Evolutionary conservation across 2,888 invertebrate genomes (phyloP), one percentile per base, ranked within the genome.

Genomic region (Macaria liturata): DNA sequence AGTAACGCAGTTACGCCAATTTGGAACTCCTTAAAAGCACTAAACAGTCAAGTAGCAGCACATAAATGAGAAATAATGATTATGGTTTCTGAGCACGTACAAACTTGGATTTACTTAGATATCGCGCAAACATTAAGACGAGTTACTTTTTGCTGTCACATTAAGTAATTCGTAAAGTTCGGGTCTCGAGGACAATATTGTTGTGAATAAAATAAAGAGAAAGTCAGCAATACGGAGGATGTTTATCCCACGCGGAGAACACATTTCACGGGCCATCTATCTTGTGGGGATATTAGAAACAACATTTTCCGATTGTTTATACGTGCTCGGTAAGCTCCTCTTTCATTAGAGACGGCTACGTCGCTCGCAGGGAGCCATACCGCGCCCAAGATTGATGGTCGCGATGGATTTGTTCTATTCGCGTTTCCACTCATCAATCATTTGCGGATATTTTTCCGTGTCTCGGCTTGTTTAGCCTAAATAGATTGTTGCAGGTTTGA

Each of bases 361-460:
- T 85, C 86, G 84, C 83, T 76, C 74, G 83, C 86, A 86, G 82
- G 80, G 82, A 75, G 76, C 59, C 72, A 68, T 67, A 68, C 72
- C 75, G 70, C 67, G 66, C 71, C 80, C 79, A 90, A 91, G 91
- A 91, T 91, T 91, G 91, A 91, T 91, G 88, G 82, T 78, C 71
- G 75, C 74, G 85, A 89, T 88, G 90, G 91, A 91, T 91, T 91
- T 89, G 91, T 91, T 91, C 89, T 88, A 91, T 91, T 88, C 90
- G 84, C 81, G 86, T 80, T 78, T 80, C 72, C 77, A 78, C 84
- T 90, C 91, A 91, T 91, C 91, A 88, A 91, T 91, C 91, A 91
- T 91, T 86, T 78, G 83, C 81, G 86, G 85, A 90, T 91, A 91
- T 91, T 91, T 91, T 91, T 90, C 88, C 89, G 81, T 90, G 88